Evolutionary conservation across 2,113 vertebrate genomes (phyloP), one percentile per base, ranked within the genome.

Genomic region (Sphyrna mokarran): DNA sequence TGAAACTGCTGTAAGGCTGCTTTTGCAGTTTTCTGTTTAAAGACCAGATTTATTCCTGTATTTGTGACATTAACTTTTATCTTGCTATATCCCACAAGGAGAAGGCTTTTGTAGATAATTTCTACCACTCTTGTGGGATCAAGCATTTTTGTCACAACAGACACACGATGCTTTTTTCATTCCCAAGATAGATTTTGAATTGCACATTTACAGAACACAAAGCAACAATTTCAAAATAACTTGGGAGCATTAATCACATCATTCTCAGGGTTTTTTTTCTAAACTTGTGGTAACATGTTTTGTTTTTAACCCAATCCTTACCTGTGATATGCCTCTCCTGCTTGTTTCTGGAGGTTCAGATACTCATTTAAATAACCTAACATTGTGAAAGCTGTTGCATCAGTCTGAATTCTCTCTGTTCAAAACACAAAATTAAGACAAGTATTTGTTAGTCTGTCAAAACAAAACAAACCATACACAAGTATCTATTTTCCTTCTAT

Each of bases 351-450:
- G 33, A 99, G 97, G 48, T 98, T 97, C 37, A 99, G 97, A 96
- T 97, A 97, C 91, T 99, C 99, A 96, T 98, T 99, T 96, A 99
- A 97, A 96, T 98, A 99, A n/a, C 99, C 99, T 96, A 99, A 97
- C 99, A 99, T 99, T n/a, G 98, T 97, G 96, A 99, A 99, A 95
- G 98, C 98, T 70, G 98, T 97, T 0, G 98, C 96, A 95, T 99
- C 98, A 0, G 98, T 98, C 96, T 98, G 98, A 96, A 98, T 98
- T 97, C 99, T 98, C 97, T 99, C 99, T 99, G 96, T 11, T 95
- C 86, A 96, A 96, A 96, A 97, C 43, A 29, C n/a, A 68, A 94
- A 33, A 83, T 13, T 2, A 96, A 58, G 96, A 97, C n/a, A 96
- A 94, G 1, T 1, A 61, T 33, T 8, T 16, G 58, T 90, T 90